Conservation (phyloP, 2,888 invertebrate genomes). For the Drosophila anomelani region DNA sequence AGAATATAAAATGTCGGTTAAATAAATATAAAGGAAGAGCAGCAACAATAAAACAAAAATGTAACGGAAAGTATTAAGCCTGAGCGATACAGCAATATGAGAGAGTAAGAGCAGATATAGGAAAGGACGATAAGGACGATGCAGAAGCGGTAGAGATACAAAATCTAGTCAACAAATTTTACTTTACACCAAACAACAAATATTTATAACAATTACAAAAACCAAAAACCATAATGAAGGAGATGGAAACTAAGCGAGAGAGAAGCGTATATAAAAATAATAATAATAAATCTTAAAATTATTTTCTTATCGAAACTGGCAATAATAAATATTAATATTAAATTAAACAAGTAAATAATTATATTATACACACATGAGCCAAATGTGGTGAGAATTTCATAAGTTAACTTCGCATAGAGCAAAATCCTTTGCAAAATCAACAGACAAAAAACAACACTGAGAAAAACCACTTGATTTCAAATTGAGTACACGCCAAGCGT, state of each 20-base stretch:
- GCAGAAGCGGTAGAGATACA: constrained; percentile 17
- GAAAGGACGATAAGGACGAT: not conserved
- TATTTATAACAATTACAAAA: constrained; percentile 29
- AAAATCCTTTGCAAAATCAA: constrained; percentile 21
- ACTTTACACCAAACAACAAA: constrained; percentile 44
- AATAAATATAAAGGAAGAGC: not conserved
- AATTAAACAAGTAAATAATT: constrained; percentile 27
- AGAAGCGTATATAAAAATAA: constrained; percentile 23
- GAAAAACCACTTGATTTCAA: constrained; percentile 32
- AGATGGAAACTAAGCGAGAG: constrained; percentile 6
- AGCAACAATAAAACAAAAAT: constrained; percentile 17
- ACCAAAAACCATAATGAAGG: not conserved
- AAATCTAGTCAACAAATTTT: constrained; percentile 44
- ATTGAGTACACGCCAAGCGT: constrained; percentile 44
- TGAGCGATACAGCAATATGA: constrained; percentile 30
- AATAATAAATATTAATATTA: constrained; percentile 71
- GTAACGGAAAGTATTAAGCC: constrained; percentile 53
- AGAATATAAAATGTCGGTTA: not conserved
- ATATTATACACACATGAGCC: constrained; percentile 32
- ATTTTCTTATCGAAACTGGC: constrained; percentile 78
- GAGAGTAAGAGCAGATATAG: constrained; percentile 3
- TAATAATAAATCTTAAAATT: constrained; percentile 50
- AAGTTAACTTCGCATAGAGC: constrained; percentile 35
- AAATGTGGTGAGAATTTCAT: constrained; percentile 47
- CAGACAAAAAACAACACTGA: constrained; percentile 3